Evolutionary conservation across 2,797 vertebrate genomes (phyloP).

Genomic region (Sebastes nivosus): DNA sequence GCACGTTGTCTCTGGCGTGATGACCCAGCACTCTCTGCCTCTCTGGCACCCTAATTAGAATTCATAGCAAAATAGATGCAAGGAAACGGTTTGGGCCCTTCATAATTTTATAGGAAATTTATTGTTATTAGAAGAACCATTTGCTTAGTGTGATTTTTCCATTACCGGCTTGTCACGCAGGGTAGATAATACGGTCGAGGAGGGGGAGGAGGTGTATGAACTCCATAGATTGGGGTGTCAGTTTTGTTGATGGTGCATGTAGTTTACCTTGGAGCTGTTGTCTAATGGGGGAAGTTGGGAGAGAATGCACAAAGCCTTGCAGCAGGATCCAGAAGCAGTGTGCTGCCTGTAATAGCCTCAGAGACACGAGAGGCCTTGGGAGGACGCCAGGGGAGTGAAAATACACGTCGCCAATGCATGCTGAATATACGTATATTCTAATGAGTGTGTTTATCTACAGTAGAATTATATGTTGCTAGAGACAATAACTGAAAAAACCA

Average conservation of each 20-base stretch:
- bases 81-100: slow-evolving; percentile 96
- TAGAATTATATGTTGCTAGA: background rate
- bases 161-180: slow-evolving; percentile 98
- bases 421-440: background rate
- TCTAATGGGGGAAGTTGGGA: slow-evolving; percentile 93
- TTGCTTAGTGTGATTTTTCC: slow-evolving; percentile 99
- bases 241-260: slow-evolving; percentile 98
- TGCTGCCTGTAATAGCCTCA: slow-evolving; percentile 36
- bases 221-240: slow-evolving; percentile 95
- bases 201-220: slow-evolving; percentile 82
- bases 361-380: slow-evolving; percentile 66
- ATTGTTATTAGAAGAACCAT: slow-evolving; percentile 99
- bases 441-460: slow-evolving; percentile 8
- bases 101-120: slow-evolving; percentile 99
- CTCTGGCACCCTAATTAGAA: slow-evolving; percentile 94
- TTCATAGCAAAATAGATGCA: slow-evolving; percentile 99
- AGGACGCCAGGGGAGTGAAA: slow-evolving; percentile 73
- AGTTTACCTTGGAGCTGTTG: slow-evolving; percentile 95
- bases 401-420: background rate
- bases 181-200: slow-evolving; percentile 92
- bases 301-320: slow-evolving; percentile 88
- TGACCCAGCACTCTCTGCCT: slow-evolving; percentile 97
- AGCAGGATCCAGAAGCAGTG: slow-evolving; percentile 60
- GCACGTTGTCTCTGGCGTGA: slow-evolving; percentile 88
- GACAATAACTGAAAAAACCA: background rate